phyloP scores from a whole-genome alignment of 2,888 invertebrate species.

The Theristus sp. region DNA sequence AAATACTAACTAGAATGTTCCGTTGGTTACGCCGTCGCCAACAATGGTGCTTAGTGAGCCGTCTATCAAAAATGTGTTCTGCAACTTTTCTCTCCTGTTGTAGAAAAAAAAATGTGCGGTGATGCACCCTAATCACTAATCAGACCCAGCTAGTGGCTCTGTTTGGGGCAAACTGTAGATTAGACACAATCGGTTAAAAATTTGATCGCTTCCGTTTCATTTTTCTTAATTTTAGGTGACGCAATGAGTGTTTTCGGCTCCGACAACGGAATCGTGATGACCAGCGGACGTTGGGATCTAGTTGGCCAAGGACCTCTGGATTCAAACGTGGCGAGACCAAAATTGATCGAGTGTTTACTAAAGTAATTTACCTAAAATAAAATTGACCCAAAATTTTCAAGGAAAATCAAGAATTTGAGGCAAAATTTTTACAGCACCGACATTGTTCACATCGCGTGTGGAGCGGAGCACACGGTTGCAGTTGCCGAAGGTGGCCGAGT shows the following conservation, averaged over 20 bases:
- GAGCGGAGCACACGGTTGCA: slow-evolving; percentile 45
- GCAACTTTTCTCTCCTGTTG: not conserved
- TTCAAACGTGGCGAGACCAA: slow-evolving; percentile 41
- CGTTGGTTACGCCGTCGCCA: too few relatives aligned
- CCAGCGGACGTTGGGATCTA: slow-evolving; percentile 46
- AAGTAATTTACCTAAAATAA: slow-evolving; percentile 29
- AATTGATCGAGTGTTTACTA: slow-evolving; percentile 38
- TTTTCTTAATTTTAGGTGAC: slow-evolving; percentile 40
- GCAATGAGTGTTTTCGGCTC: slow-evolving; percentile 49
- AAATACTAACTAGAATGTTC: too few relatives aligned
- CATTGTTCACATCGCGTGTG: slow-evolving; percentile 44
- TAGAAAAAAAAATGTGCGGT: not conserved
- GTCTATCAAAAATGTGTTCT: too few relatives aligned
- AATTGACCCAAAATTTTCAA: not conserved
- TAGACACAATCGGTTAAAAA: too few relatives aligned
- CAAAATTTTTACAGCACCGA: slow-evolving; percentile 40
- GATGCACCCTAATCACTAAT: too few relatives aligned
- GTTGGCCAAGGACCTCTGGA: slow-evolving; percentile 48
- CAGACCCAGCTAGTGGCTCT: too few relatives aligned
- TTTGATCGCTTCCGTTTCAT: too few relatives aligned
- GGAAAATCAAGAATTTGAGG: not conserved
- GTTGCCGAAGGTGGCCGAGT: slow-evolving; percentile 44
- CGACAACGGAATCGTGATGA: slow-evolving; percentile 47
- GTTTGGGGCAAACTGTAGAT: too few relatives aligned
- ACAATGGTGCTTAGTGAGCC: too few relatives aligned